These are phyloP conservation scores for Ctenicera cuprea DNA, from an alignment of 2,888 invertebrate species.

Conservation along the genomic window DNA sequence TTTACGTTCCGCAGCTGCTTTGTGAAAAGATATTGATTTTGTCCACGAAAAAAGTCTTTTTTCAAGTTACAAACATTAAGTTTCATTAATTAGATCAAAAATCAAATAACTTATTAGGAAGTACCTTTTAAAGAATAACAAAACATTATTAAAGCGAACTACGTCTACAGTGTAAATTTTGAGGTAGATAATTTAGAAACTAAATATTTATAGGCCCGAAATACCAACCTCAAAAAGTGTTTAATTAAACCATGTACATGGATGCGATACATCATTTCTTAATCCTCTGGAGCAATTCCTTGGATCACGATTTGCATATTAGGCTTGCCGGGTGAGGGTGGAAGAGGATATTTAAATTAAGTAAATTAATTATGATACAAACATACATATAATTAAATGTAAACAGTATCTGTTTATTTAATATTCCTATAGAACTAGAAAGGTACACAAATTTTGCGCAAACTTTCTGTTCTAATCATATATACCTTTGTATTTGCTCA, in stretches of 20 bases:
- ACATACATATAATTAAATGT: slow-evolving; percentile 17
- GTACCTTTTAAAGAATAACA: too few species aligned
- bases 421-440: slow-evolving; percentile 1
- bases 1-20: too few species aligned
- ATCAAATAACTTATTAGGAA: too few species aligned
- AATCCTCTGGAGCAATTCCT: slow-evolving; percentile 10
- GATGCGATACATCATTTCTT: slow-evolving; percentile 16
- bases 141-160: too few species aligned
- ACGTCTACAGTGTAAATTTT: too few species aligned
- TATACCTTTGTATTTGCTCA: slow-evolving; percentile 17
- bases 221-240: not conserved
- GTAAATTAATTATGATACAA: slow-evolving; percentile 13
- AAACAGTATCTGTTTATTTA: slow-evolving; percentile 4
- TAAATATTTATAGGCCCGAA: too few species aligned
- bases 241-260: slow-evolving; percentile 2
- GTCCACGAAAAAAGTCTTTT: too few species aligned
- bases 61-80: too few species aligned
- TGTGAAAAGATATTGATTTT: too few species aligned
- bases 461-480: not conserved
- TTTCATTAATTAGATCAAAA: too few species aligned
- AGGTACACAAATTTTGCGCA: slow-evolving; percentile 8
- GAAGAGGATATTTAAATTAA: slow-evolving; percentile 11
- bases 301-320: slow-evolving; percentile 6
- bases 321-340: not conserved
- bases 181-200: too few species aligned